phyloP scores from a whole-genome alignment of 2,888 invertebrate genomes.

The Ornithoptera priamus region DNA sequence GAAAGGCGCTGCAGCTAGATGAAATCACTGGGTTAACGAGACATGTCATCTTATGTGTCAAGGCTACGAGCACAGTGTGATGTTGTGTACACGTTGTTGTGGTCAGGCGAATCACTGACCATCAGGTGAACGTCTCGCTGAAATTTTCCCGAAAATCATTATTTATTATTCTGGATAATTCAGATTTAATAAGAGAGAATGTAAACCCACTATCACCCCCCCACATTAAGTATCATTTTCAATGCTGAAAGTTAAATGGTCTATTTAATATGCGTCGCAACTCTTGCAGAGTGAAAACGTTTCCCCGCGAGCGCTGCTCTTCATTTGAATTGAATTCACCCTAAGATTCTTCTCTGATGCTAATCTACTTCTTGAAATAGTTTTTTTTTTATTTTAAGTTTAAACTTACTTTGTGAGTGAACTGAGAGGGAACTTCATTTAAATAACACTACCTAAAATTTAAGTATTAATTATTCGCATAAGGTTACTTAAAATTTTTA shows the following conservation, averaged over 20 bases:
- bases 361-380: slow-evolving; percentile 1
- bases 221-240: background rate
- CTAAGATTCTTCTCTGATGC: background rate
- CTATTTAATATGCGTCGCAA: background rate
- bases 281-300: background rate
- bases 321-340: background rate
- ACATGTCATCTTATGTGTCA: too few relatives aligned
- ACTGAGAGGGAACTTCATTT: background rate
- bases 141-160: too few relatives aligned
- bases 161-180: too few relatives aligned
- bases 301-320: background rate
- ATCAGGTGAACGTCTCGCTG: too few relatives aligned
- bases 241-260: background rate
- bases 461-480: too few relatives aligned
- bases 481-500: background rate
- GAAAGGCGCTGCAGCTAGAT: too few relatives aligned
- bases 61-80: too few relatives aligned
- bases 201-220: too few relatives aligned
- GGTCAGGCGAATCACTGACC: too few relatives aligned
- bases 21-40: too few relatives aligned
- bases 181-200: too few relatives aligned
- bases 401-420: background rate
- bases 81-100: too few relatives aligned
- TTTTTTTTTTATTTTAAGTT: background rate
- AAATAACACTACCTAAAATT: background rate